Percentiles rank a stretch among this genome's conserved stretches.
Conservation (phyloP, 2,113 vertebrate genomes). For the Grammomys dolichurus region DNA sequence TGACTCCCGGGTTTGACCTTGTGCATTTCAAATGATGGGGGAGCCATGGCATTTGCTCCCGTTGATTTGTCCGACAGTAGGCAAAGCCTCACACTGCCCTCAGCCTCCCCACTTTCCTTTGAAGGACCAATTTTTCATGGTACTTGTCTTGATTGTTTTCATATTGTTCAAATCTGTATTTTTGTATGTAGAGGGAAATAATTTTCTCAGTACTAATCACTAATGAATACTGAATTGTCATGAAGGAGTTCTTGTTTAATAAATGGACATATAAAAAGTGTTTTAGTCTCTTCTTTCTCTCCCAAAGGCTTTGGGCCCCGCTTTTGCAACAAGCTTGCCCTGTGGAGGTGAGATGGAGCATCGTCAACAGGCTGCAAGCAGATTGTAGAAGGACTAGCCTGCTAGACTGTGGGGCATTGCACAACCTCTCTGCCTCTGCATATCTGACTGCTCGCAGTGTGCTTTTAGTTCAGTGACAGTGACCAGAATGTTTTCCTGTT, state of each 20-base stretch:
- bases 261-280: conserved; percentile 83
- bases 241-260: conserved; percentile 90
- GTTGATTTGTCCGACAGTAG: conserved; percentile 72
- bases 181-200: conserved; percentile 89
- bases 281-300: neutral
- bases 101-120: conserved; percentile 64
- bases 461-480: neutral
- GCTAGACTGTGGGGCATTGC: neutral
- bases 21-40: neutral
- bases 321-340: neutral
- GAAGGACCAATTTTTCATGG: conserved; percentile 84
- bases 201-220: conserved; percentile 88
- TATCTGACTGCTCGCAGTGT: fast-evolving
- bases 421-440: neutral
- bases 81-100: conserved; percentile 54
- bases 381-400: too few relatives aligned
- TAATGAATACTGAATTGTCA: conserved; percentile 87
- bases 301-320: neutral
- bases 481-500: neutral
- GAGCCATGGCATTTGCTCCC: conserved; percentile 61
- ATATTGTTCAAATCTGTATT: conserved; percentile 90
- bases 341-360: neutral
- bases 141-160: conserved; percentile 87
- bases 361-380: fast-evolving
- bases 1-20: neutral